Base-by-base conservation (phyloP, 2,113 vertebrate species). In the Phoenicopterus ruber region DNA sequence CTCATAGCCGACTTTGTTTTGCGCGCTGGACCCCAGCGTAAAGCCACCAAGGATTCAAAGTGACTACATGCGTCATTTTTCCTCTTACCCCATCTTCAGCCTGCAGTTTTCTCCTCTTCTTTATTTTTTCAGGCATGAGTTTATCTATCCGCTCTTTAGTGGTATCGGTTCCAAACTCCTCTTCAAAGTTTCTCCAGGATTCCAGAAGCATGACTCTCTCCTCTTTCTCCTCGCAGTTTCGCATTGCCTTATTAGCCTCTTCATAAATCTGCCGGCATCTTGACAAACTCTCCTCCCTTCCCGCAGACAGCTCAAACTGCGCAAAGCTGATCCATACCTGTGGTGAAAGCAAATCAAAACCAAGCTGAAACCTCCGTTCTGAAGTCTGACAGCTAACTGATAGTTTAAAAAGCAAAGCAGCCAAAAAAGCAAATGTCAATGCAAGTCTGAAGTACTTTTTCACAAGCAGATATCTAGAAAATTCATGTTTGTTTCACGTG, bases 261-360 rank as follows among this genome's bases (percentile, higher is more conserved):
- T 99, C 99, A 10, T 98, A 99, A 80, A 99, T 98, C 84, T 99
- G 99, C 71, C 99, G 98, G 96, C 99, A 99, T 63, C 97, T 98
- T 42, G 96, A 91, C 96, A 99, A 96, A 31, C 98, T 98, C 36
- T 98, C 98, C 20, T 96, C 91, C 34, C 76, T 93, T 9, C 98
- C 99, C 2, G 99, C 97, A 2, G 99, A 99, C 46, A 99, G 97
- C 97, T 99, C 99, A 24, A 99, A 99, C 97, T 99, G 99, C 3
- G 99, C 99, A 79, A 98, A 99, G 97, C 99, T 99, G 97, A 99
- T 99, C 99, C 99, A 99, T 3, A 99, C 99, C 99, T 99, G 96
- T 2, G 22, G 86, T 5, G 36, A 76, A 34, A 67, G 57, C 47
- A 71, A 49, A 36, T 2, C 29, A 62, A 50, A 31, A 17, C 29